Evolutionary conservation across 2,888 invertebrate species (phyloP).

Genomic region (Campoplex capitator): DNA sequence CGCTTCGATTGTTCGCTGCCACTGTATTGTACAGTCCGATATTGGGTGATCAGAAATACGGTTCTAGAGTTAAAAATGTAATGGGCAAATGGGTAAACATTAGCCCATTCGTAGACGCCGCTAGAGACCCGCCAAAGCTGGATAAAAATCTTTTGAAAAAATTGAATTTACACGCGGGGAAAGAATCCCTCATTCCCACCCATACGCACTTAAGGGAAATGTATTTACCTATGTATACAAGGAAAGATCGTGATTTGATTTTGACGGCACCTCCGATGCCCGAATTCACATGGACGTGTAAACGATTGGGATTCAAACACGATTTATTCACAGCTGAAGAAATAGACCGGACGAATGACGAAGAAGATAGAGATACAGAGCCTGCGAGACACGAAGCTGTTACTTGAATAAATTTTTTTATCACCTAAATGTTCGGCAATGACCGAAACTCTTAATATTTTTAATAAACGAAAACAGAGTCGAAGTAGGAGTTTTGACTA

Average conservation of each 20-base stretch:
- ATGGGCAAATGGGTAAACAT: constrained; percentile 78
- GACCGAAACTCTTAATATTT: neutral
- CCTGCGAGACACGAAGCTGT: constrained; percentile 18
- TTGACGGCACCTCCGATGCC: constrained; percentile 79
- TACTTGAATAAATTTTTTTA: constrained; percentile 25
- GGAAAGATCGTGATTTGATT: constrained; percentile 71
- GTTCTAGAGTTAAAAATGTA: constrained; percentile 79
- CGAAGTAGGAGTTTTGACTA: neutral
- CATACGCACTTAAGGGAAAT: constrained; percentile 81
- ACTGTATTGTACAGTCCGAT: constrained; percentile 81
- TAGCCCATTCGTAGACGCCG: constrained; percentile 77
- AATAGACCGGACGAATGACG: neutral
- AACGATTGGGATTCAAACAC: constrained; percentile 76
- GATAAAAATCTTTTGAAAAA: constrained; percentile 72
- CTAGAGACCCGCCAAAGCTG: constrained; percentile 68
- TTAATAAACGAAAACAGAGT: neutral
- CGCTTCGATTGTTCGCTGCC: constrained; percentile 81
- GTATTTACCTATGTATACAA: constrained; percentile 72
- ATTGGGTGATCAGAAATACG: constrained; percentile 83
- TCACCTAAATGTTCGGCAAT: neutral
- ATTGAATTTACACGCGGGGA: constrained; percentile 69
- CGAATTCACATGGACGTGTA: constrained; percentile 81
- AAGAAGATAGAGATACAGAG: constrained; percentile 29
- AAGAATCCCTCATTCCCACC: constrained; percentile 79
- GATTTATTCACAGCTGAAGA: constrained; percentile 39